These are phyloP conservation scores for Danaus melanippus DNA, from an alignment of 1,140 invertebrate species.

Conservation along the genomic window DNA sequence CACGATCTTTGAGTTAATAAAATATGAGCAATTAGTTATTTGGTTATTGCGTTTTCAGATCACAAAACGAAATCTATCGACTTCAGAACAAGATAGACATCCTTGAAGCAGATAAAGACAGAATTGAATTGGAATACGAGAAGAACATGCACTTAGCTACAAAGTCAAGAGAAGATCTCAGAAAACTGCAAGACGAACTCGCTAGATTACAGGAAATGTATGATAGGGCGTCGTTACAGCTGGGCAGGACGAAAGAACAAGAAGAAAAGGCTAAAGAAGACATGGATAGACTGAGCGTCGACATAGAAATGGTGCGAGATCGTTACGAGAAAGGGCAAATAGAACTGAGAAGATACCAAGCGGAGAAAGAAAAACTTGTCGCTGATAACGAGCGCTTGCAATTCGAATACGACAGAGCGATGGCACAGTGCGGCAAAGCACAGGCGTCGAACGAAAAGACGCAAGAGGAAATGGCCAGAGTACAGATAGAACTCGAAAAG, in stretches of 20 bases:
- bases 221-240: conserved; percentile 86
- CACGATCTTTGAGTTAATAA: conserved; percentile 27
- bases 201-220: conserved; percentile 89
- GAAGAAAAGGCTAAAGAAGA: conserved; percentile 94
- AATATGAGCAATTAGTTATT: neutral
- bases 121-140: conserved; percentile 88
- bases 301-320: conserved; percentile 89
- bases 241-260: conserved; percentile 87
- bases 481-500: conserved; percentile 91
- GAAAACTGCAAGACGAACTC: conserved; percentile 88
- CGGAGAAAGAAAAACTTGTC: conserved; percentile 88
- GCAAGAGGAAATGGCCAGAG: conserved; percentile 88
- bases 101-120: conserved; percentile 87
- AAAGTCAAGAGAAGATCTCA: conserved; percentile 88
- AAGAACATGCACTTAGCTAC: conserved; percentile 83
- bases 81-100: conserved; percentile 90
- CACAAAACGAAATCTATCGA: conserved; percentile 90
- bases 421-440: conserved; percentile 86
- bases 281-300: conserved; percentile 83
- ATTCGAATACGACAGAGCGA: conserved; percentile 88
- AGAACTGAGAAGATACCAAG: conserved; percentile 84
- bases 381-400: conserved; percentile 87
- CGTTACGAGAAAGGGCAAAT: conserved; percentile 91
- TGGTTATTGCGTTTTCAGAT: conserved; percentile 69
- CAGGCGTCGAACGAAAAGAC: conserved; percentile 88